Conservation (phyloP, 2,888 invertebrate species). For the Chaetogeoica ovagalla region DNA sequence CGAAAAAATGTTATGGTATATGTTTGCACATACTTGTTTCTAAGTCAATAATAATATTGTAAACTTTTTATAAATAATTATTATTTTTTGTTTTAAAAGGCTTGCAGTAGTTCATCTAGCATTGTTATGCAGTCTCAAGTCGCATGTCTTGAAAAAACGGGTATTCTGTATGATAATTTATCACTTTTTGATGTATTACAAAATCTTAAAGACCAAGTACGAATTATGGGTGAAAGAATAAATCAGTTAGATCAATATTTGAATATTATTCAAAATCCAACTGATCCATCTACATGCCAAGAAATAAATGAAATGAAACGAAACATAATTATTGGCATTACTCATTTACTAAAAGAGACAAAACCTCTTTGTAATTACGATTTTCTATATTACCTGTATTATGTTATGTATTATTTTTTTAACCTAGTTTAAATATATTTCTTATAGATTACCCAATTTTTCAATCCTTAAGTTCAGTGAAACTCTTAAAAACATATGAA, state of each 20-base stretch:
- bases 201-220: slow-evolving; percentile 31
- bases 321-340: slow-evolving; percentile 26
- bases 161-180: slow-evolving; percentile 2
- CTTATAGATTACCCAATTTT: slow-evolving; percentile 31
- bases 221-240: background rate
- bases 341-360: slow-evolving; percentile 17
- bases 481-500: slow-evolving; percentile 38
- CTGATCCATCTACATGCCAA: slow-evolving; percentile 1
- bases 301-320: slow-evolving; percentile 30
- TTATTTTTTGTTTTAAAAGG: background rate
- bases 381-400: background rate
- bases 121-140: slow-evolving; percentile 1
- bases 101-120: background rate
- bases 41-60: too few species aligned
- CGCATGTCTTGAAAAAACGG: slow-evolving; percentile 8
- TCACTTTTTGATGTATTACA: slow-evolving; percentile 27
- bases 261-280: slow-evolving; percentile 20
- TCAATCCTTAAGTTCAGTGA: slow-evolving; percentile 41
- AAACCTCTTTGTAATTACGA: slow-evolving; percentile 35
- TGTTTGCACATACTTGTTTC: too few species aligned
- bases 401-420: background rate
- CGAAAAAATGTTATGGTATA: too few species aligned
- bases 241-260: slow-evolving; percentile 26
- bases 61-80: background rate
- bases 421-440: slow-evolving; percentile 9